Conservation (phyloP, 1,140 invertebrate genomes). For the Caerostris darwini region DNA sequence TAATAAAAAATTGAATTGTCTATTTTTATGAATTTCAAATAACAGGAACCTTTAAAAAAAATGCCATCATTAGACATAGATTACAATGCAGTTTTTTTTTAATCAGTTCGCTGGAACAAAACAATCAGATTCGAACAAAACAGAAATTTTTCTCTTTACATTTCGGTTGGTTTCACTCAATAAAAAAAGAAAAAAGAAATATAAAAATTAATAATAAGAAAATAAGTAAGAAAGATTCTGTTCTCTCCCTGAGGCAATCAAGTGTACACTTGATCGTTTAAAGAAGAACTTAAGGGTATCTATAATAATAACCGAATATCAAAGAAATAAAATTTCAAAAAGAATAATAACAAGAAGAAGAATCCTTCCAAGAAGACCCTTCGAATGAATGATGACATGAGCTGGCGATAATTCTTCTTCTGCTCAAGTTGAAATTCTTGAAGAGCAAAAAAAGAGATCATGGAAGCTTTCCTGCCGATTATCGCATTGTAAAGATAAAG, state of each 20-base stretch:
- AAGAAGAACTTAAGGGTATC: slow-evolving; percentile 50
- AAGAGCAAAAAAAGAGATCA: slow-evolving; percentile 42
- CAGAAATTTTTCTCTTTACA: neutral
- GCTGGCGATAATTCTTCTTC: slow-evolving; percentile 73
- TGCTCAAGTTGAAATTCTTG: slow-evolving; percentile 63
- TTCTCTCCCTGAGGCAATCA: slow-evolving; percentile 51
- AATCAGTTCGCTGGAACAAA: neutral
- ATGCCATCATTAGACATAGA: neutral
- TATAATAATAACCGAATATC: slow-evolving; percentile 52
- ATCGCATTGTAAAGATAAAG: slow-evolving; percentile 68
- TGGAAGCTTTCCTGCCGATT: slow-evolving; percentile 51
- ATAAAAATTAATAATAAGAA: too few species aligned
- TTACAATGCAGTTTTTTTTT: neutral
- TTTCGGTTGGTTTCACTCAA: slow-evolving; percentile 22
- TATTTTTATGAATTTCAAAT: neutral
- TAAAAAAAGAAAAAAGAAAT: neutral
- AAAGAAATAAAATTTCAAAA: slow-evolving; percentile 10
- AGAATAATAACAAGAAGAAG: neutral
- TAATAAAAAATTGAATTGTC: too few species aligned
- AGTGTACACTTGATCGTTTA: slow-evolving; percentile 52
- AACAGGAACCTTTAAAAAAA: neutral
- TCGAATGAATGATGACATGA: slow-evolving; percentile 71
- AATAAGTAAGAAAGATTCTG: slow-evolving; percentile 16
- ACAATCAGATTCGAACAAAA: neutral
- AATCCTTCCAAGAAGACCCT: neutral